Evolutionary conservation across 2,113 vertebrate species (phyloP), one percentile per base, ranked within the genome.

Genomic region (Phycodurus eques): DNA sequence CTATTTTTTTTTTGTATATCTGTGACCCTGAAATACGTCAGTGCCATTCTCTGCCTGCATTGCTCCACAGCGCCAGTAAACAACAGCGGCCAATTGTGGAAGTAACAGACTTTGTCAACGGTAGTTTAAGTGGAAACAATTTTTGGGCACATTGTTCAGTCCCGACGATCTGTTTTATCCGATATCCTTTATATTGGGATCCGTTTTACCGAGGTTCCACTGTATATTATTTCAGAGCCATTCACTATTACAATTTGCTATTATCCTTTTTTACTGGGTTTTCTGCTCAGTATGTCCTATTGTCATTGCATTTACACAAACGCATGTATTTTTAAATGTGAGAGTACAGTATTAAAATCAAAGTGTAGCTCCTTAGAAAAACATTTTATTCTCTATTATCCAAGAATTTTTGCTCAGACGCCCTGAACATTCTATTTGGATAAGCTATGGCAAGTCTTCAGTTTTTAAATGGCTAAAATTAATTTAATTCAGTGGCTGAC

Each of bases 321-420:
- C 54, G 44, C 17, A 59, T 46, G 59, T 6, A 66, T 63, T 73
- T 68, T 61, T 33, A 5, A 61, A 35, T 8, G 43, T 14, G 49
- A 57, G 75, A 77, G 56, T 49, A 11, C 31, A 39, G 57, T 70
- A 46, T 63, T 8, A 56, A 70, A 69, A 10, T 31, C 53, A 72
- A 74, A 51, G 7, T 68, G 22, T 51, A 61, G 59, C 0, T 46
- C 22, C 5, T 72, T 66, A 67, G 13, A 33, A 75, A 39, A 39
- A 39, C 3, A 6, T 39, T n/a, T 0, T 9, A n/a, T 65, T 60
- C 57, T 68, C 12, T 46, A 20, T 72, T 75, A 39, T 65, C 5
- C 22, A 57, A 44, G 9, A 2, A 0, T 70, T 71, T 7, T 75
- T 74, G 46, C 47, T 65, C 67, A 64, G 42, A 80, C 35, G 12